phyloP scores from a whole-genome alignment of 2,888 invertebrate species.

The Apamea crenata region DNA sequence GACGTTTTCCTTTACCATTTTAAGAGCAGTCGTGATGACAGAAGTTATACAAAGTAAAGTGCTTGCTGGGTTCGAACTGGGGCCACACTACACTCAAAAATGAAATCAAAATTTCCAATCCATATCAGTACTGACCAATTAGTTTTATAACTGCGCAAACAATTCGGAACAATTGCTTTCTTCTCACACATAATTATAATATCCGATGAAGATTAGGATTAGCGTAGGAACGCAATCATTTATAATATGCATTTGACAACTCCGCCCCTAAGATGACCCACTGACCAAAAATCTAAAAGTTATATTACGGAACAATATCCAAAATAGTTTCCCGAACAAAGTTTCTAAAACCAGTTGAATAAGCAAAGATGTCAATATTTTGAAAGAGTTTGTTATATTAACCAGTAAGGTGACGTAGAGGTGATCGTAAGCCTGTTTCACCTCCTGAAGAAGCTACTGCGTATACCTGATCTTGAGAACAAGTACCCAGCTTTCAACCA shows the following conservation, averaged over 20 bases:
- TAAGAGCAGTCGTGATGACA: neutral
- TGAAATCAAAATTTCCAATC: neutral
- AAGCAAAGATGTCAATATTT: neutral
- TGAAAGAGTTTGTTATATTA: neutral
- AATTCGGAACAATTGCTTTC: slow-evolving; percentile 18
- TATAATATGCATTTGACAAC: slow-evolving; percentile 5
- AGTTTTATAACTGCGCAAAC: neutral
- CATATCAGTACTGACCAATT: neutral
- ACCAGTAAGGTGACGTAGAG: neutral
- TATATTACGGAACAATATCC: too few species aligned
- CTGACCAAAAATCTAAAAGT: too few species aligned
- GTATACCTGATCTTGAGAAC: neutral
- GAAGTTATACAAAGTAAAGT: neutral
- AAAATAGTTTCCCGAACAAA: too few species aligned
- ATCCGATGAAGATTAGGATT: neutral
- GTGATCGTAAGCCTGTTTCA: neutral
- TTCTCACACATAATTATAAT: neutral
- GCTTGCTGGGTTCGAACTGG: too few species aligned
- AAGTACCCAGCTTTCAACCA: neutral
- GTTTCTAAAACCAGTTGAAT: too few species aligned
- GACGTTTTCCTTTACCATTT: neutral
- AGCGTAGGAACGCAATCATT: neutral
- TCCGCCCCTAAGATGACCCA: too few species aligned
- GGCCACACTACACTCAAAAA: neutral
- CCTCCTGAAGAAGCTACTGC: neutral